Evolutionary conservation across 1,140 invertebrate species (phyloP), one percentile per base, ranked within the genome.

Genomic region (Lepidurus packardi): DNA sequence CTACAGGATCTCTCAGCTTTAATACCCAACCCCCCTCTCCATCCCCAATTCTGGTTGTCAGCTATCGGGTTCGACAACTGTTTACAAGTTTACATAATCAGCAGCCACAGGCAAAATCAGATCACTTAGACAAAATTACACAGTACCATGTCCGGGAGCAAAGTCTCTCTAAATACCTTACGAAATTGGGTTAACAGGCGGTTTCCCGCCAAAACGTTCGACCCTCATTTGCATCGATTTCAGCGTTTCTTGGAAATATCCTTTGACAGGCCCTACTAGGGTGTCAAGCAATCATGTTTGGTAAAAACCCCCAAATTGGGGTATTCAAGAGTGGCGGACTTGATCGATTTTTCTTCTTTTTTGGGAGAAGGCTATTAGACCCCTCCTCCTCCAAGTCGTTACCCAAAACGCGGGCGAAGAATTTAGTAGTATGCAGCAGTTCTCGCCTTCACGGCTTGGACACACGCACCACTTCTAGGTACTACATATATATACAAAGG

Each of bases 61-160:
- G 53, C 53, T n/a, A 65, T 13, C 21, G 21, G 8, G 53, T 65
- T 65, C 16, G 53, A 65, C 21, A 65, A 13, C 53, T 65, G 53
- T 65, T 65, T 21, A 65, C 53, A 65, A 21, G 53, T 65, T 65
- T 65, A 65, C 53, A 65, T 21, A 65, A 65, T 65, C 13, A 65
- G 21, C 13, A 65, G 21, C 53, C 21, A 21, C 16, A 3, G 34
- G 34, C 34, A 34, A 34, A 34, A 34, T 34, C 34, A 34, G 34
- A 34, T 34, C 34, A 34, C 34, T 34, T 34, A 34, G 34, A 34
- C 34, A 34, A 34, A 34, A 34, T 34, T 34, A n/a, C 53, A 4
- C 1, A 65, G 16, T 65, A 21, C 53, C 53, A 65, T 21, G 53
- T 65, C 53, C 53, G 53, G 53, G 53, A 65, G 53, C 53, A 21